These are phyloP conservation scores for Dendropsophus ebraccatus DNA, from an alignment of 2,113 vertebrate species.

Conservation along the genomic window DNA sequence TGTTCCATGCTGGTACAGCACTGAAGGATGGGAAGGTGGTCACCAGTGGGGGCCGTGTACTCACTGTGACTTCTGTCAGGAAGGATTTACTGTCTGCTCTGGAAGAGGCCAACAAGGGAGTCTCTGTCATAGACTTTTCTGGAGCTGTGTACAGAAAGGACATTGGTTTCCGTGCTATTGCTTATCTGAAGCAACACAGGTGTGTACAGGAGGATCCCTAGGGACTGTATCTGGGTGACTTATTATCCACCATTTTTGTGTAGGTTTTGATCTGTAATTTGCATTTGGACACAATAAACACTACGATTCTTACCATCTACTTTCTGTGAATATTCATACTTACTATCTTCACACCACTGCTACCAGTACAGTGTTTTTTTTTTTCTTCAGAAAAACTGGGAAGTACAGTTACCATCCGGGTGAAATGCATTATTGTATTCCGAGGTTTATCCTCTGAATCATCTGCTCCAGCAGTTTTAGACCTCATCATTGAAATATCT, in stretches of 20 bases:
- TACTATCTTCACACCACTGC: too few relatives aligned
- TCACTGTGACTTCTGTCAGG: constrained; percentile 82
- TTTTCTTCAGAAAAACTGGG: too few relatives aligned
- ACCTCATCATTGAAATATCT: too few relatives aligned
- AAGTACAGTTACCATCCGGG: too few relatives aligned
- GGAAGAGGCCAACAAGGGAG: constrained; percentile 80
- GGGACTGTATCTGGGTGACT: not conserved
- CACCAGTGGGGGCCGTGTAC: constrained; percentile 89
- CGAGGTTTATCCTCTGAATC: too few relatives aligned
- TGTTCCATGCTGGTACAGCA: constrained; percentile 91
- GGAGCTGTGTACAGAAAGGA: constrained; percentile 85
- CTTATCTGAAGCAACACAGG: constrained; percentile 83
- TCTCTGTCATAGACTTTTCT: constrained; percentile 79
- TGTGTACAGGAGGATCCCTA: constrained; percentile 71
- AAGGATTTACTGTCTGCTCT: constrained; percentile 79
- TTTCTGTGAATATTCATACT: too few relatives aligned
- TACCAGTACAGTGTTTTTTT: too few relatives aligned
- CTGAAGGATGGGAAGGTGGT: constrained; percentile 80
- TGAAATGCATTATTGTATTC: too few relatives aligned
- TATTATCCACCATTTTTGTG: not conserved
- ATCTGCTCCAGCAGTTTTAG: not conserved
- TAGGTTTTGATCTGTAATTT: not conserved
- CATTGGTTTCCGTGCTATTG: constrained; percentile 85
- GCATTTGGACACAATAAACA: not conserved
- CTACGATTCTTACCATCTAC: not conserved